These are phyloP conservation scores for Pachliopta kotzebuea DNA, from an alignment of 2,888 invertebrate genomes.

Conservation along the genomic window DNA sequence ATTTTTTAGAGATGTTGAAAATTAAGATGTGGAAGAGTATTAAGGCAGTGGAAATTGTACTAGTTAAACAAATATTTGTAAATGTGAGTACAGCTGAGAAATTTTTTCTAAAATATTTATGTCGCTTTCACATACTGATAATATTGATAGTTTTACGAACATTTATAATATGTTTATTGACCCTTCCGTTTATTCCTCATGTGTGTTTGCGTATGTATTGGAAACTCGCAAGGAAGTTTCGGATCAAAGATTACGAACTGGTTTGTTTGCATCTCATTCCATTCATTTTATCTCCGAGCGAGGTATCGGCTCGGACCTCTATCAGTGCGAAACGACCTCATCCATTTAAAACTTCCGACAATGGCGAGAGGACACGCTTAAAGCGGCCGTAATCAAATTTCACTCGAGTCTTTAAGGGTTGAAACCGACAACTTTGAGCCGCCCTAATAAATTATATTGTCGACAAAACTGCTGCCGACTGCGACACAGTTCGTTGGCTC, in stretches of 20 bases:
- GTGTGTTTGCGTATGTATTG: background rate
- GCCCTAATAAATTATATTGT: conserved; percentile 80
- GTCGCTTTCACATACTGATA: too few relatives aligned
- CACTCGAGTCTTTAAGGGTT: conserved; percentile 78
- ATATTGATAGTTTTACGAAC: background rate
- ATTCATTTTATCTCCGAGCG: conserved; percentile 30
- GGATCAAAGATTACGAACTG: conserved; percentile 12
- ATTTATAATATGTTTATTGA: background rate
- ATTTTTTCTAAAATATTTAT: too few relatives aligned
- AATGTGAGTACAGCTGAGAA: too few relatives aligned
- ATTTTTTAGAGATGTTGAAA: too few relatives aligned
- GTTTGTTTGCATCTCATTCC: conserved; percentile 14
- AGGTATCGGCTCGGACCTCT: conserved; percentile 25
- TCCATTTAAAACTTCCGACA: conserved; percentile 67
- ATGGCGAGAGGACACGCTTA: conserved; percentile 67
- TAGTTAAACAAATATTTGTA: too few relatives aligned
- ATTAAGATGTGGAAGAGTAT: too few relatives aligned
- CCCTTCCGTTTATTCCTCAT: background rate
- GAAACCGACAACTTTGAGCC: conserved; percentile 74
- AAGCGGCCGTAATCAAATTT: conserved; percentile 78
- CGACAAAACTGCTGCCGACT: conserved; percentile 78
- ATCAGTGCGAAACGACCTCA: conserved; percentile 48
- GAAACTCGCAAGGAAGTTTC: conserved; percentile 12
- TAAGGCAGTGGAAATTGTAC: too few relatives aligned
- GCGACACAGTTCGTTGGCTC: conserved; percentile 79